Conservation (phyloP, 2,797 vertebrate genomes). For the Coregonus ussuriensis region DNA sequence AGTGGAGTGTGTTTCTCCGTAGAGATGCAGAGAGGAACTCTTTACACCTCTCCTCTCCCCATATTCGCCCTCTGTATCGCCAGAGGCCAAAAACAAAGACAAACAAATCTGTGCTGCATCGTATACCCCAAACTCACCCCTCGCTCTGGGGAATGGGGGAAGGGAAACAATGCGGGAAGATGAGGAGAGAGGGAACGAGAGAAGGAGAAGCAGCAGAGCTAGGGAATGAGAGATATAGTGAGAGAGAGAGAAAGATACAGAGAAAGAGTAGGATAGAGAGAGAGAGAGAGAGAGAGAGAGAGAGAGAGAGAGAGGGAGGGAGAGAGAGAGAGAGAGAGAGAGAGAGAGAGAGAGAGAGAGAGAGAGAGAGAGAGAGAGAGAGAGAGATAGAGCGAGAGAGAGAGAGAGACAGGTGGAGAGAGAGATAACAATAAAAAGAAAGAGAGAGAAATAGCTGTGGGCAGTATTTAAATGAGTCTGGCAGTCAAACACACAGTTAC, state of each 20-base stretch:
- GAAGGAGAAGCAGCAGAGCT: not conserved
- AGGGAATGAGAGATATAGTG: conserved; percentile 35
- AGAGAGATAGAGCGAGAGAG: not conserved
- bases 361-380: conserved; percentile 6
- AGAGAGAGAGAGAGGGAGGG: not conserved
- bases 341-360: conserved; percentile 39
- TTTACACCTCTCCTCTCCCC: conserved; percentile 38
- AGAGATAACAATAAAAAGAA: conserved; percentile 46
- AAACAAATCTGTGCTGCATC: conserved; percentile 45
- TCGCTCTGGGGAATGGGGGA: conserved; percentile 13
- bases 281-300: not conserved
- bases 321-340: conserved; percentile 13
- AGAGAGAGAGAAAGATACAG: conserved; percentile 35
- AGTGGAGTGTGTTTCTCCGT: not conserved
- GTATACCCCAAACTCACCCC: conserved; percentile 25
- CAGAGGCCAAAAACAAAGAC: conserved; percentile 45
- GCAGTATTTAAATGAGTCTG: conserved; percentile 71
- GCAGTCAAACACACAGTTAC: conserved; percentile 59
- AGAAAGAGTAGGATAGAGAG: not conserved
- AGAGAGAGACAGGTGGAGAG: not conserved
- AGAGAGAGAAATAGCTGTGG: conserved; percentile 57
- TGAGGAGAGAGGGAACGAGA: not conserved
- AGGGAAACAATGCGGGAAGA: not conserved
- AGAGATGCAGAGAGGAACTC: conserved; percentile 13
- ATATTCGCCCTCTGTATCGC: conserved; percentile 35